Conservation (phyloP, 2,888 invertebrate genomes). For the Coremacera marginata region DNA sequence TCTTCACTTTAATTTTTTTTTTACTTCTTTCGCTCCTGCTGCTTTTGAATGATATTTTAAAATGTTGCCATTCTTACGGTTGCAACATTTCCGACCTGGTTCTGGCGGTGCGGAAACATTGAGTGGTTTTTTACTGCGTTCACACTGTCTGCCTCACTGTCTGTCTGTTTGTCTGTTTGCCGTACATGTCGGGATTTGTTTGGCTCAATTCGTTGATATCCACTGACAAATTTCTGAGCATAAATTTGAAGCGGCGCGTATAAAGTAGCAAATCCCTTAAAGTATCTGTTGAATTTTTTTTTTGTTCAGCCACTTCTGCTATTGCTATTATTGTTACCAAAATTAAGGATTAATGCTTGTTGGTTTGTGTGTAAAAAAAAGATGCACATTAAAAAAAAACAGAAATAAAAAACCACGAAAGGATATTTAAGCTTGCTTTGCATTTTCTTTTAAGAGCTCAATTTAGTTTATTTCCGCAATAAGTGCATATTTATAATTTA, state of each 20-base stretch:
- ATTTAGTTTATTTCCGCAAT: no score
- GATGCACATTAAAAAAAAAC: no score
- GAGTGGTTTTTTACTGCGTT: not conserved
- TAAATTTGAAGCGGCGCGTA: constrained; percentile 26
- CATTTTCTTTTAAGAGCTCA: no score
- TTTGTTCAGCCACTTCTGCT: not conserved
- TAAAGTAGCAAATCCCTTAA: constrained; percentile 24
- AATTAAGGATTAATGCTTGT: constrained; percentile 19
- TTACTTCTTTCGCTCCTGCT: not conserved
- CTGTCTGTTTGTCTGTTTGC: not conserved
- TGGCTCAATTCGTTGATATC: constrained; percentile 24
- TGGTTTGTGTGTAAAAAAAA: not conserved
- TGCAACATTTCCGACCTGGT: not conserved
- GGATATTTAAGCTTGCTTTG: no score
- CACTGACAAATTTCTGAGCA: constrained; percentile 35
- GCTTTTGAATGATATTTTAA: constrained; percentile 30
- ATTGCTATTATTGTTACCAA: not conserved
- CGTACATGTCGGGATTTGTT: not conserved
- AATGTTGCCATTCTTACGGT: not conserved
- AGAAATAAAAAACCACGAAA: no score
- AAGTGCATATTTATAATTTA: no score
- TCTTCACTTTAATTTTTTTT: not conserved
- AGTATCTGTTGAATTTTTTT: constrained; percentile 27
- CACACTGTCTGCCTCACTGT: not conserved
- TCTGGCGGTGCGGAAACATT: not conserved